Conservation (phyloP, 2,888 invertebrate genomes). For the Agriopis leucophaearia region DNA sequence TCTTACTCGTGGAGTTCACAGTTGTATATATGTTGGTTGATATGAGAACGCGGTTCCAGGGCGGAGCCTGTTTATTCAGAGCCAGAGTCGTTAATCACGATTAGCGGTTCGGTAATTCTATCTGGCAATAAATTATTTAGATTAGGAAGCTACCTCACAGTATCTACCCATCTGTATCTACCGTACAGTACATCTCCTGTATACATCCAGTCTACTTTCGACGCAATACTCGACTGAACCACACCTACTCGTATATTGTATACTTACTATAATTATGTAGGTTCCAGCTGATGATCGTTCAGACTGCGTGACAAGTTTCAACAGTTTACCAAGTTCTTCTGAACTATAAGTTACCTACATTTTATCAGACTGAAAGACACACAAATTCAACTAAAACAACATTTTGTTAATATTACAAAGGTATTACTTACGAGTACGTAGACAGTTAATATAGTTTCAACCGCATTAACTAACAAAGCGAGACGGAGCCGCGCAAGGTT, state of each 20-base stretch:
- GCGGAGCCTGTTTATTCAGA: slow-evolving; percentile 18
- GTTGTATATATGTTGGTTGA: slow-evolving; percentile 6
- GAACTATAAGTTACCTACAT: too few relatives aligned
- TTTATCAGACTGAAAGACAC: too few relatives aligned
- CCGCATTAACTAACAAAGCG: too few relatives aligned
- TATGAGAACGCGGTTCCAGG: slow-evolving; percentile 7
- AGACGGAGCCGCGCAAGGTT: too few relatives aligned
- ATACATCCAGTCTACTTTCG: not conserved
- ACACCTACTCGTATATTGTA: too few relatives aligned
- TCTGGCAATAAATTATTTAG: slow-evolving; percentile 32
- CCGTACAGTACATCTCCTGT: not conserved
- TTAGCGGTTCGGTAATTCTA: slow-evolving; percentile 30
- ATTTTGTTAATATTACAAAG: too few relatives aligned
- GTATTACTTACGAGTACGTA: too few relatives aligned
- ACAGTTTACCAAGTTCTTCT: not conserved
- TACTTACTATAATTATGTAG: too few relatives aligned
- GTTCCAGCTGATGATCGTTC: too few relatives aligned
- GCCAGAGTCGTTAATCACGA: slow-evolving; percentile 30
- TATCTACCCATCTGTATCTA: slow-evolving; percentile 3
- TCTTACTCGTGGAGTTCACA: not conserved
- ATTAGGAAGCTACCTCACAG: slow-evolving; percentile 10
- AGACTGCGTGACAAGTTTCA: not conserved
- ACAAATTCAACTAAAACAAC: too few relatives aligned
- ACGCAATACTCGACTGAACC: too few relatives aligned
- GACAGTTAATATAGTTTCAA: too few relatives aligned